Evolutionary conservation across 1,140 invertebrate species (phyloP).

Genomic region (Drusus annulatus): DNA sequence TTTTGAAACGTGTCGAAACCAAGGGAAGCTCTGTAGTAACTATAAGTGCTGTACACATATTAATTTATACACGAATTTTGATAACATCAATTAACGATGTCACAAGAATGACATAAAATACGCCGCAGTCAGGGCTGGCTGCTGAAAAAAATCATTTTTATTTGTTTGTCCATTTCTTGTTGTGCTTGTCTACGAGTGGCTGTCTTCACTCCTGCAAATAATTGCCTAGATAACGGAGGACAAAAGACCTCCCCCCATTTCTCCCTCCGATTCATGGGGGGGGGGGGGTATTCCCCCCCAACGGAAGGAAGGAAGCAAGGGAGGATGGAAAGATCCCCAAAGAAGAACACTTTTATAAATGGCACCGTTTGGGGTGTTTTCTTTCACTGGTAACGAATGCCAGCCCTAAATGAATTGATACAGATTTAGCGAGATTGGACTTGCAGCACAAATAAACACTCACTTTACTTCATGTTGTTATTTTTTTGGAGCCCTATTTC

Average conservation of each 20-base stretch:
- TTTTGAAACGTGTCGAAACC: too few relatives aligned
- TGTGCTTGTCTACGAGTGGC: slow-evolving; percentile 43
- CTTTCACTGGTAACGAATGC: slow-evolving; percentile 55
- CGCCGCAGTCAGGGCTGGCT: too few relatives aligned
- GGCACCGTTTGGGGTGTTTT: slow-evolving; percentile 52
- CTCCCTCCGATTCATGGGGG: background rate
- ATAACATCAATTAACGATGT: too few relatives aligned
- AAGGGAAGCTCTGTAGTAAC: too few relatives aligned
- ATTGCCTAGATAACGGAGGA: slow-evolving; percentile 58
- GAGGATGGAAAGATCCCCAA: background rate
- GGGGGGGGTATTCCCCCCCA: background rate
- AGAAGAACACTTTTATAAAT: slow-evolving; percentile 57
- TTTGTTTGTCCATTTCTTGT: slow-evolving; percentile 48
- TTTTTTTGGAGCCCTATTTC: too few relatives aligned
- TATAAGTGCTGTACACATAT: too few relatives aligned
- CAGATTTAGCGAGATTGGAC: too few relatives aligned
- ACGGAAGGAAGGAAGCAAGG: too few relatives aligned
- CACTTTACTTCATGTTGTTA: too few relatives aligned
- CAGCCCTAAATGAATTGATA: background rate
- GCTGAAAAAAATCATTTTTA: slow-evolving; percentile 9
- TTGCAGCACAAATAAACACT: too few relatives aligned
- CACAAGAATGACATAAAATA: too few relatives aligned
- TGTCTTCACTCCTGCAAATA: slow-evolving; percentile 59
- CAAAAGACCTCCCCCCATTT: slow-evolving; percentile 51
- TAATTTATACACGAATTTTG: too few relatives aligned